These are phyloP conservation scores for Rhorus exstirpatorius DNA, from an alignment of 2,888 invertebrate species.

Conservation along the genomic window DNA sequence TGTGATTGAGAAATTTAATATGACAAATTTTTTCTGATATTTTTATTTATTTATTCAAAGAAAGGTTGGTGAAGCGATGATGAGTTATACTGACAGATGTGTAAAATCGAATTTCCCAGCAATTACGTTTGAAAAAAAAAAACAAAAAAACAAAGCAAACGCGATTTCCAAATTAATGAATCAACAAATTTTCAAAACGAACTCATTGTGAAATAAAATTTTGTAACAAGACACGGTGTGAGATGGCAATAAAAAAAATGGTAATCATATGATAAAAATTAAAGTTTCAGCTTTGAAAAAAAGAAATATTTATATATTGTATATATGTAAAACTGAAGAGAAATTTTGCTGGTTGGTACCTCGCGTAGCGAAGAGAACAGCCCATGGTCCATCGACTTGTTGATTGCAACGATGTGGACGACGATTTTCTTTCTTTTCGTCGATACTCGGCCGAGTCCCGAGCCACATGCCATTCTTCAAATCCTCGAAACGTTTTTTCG, in stretches of 20 bases:
- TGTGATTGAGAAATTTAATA: no score
- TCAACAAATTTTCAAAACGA: background rate
- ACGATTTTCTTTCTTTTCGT: conserved; percentile 81
- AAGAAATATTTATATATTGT: no score
- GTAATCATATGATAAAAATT: background rate
- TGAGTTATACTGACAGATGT: no score
- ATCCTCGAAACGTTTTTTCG: conserved; percentile 70
- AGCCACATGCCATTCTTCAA: conserved; percentile 89
- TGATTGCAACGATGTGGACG: conserved; percentile 58
- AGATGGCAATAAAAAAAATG: background rate
- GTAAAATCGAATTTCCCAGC: no score
- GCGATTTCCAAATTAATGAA: background rate
- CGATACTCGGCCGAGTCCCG: conserved; percentile 89
- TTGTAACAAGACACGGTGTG: background rate
- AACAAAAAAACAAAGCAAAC: no score
- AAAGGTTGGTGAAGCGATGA: no score
- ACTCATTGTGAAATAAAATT: background rate
- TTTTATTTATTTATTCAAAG: no score
- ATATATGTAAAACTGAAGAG: no score
- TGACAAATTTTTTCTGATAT: no score
- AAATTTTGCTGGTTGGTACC: conserved; percentile 37
- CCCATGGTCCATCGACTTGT: conserved; percentile 67
- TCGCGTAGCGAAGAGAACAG: conserved; percentile 69
- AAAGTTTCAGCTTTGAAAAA: background rate
- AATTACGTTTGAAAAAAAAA: no score